Base-by-base conservation (phyloP, 2,113 vertebrate species). In the Eulemur macaco region DNA sequence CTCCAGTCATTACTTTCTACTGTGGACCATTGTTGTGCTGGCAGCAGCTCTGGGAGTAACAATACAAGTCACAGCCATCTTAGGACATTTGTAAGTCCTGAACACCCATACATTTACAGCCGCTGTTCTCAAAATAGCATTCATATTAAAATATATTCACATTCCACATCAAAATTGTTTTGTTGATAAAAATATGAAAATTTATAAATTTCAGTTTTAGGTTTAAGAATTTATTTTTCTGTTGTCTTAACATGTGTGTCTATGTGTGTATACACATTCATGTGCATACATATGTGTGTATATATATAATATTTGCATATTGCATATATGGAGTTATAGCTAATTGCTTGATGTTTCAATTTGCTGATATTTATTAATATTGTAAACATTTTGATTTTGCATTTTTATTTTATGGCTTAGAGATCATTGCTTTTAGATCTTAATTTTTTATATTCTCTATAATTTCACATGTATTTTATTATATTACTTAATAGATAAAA, bases 191-290 rank as follows among this genome's bases (percentile, higher is more conserved):
- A 85, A 34, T 21, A 13, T 90, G 15, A 20, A 82, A 69, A 12
- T 86, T 21, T 42, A 69, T 63, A 42, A 81, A 54, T 86, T 71
- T 71, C 42, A 83, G 12, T 0, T 82, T 80, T 64, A 83, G 9
- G 64, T 85, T 92, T 47, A 90, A 92, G 52, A 95, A 21, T 66
- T 78, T 8, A 27, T 34, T 92, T 89, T 85, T 64, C 21, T 81
- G 11, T 86, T 89, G 27, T 11, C 5, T 92, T 85, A 89, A 86
- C 76, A 76, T 63, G 17, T 76, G 14, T 69, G 15, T 23, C 5
- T 5, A 86, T 37, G 34, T 21, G 13, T 60, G 34, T 69, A 52
- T 5, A 86, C 18, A 58, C 34, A 50, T 47, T 27, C 6, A 4
- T 20, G 12, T 66, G 31, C 21, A 17, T 42, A 23, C 23, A 12